Base-by-base conservation (phyloP, 1,140 invertebrate species). In the Megalopta genalis region DNA sequence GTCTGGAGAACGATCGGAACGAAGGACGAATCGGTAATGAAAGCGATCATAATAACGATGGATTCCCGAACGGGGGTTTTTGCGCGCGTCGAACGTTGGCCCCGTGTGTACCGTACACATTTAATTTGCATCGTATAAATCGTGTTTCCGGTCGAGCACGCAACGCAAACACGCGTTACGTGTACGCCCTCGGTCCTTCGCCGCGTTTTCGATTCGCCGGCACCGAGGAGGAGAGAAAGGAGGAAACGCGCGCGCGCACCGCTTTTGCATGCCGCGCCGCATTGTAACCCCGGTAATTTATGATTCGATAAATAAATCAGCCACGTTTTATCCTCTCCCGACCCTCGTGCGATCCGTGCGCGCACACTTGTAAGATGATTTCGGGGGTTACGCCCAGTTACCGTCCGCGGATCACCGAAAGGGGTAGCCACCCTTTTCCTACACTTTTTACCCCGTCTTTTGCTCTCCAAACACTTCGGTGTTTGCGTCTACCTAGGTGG, bases 51-150 rank as follows among this genome's bases (percentile, higher is more conserved):
- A 57, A 57, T n/a, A 57, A n/a, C n/a, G 54, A 57, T n/a, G 21
- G 21, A 57, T 57, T 57, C 54, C 54, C 21, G n/a, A 57, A 57
- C 54, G 54, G n/a, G 54, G 54, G 54, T 57, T 57, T 57, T 57
- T 49, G 72, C 32, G 52, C 37, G 27, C 42, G 46, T 37, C 32
- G 42, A 49, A 68, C 49, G 64, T 64, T 62, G 39, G 73, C 27
- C 66, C 18, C 54, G 32, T 62, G 83, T 82, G 72, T 74, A 77
- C 64, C 72, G 73, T 73, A 87, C 85, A 88, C 90, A 88, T 90
- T 90, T 89, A 91, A 92, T 92, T 92, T 92, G 91, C 91, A 92
- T 92, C 88, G 90, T 91, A 91, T 91, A 92, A 92, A 91, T 91
- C 88, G 90, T 89, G 90, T 91, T 92, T 91, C 88, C 90, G 90